Conservation (phyloP, 2,888 invertebrate species). For the Actias luna region DNA sequence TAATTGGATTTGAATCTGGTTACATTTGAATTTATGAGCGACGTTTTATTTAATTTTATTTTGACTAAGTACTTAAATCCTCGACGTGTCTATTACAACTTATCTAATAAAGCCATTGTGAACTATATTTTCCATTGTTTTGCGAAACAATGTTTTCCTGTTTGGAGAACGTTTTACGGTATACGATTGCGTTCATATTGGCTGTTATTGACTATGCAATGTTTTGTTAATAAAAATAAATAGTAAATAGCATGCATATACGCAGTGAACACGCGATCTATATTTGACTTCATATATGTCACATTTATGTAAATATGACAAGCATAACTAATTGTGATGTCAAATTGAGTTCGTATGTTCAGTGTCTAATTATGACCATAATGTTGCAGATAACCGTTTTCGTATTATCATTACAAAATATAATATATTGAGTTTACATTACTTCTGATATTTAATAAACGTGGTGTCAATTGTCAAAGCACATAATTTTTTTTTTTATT, state of each 20-base stretch:
- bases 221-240: background rate
- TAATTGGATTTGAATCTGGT: slow-evolving; percentile 51
- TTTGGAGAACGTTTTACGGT: background rate
- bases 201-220: background rate
- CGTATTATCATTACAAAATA: no score
- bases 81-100: slow-evolving; percentile 2
- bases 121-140: background rate
- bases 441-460: no score
- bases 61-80: background rate
- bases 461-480: no score
- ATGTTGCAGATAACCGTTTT: no score
- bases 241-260: background rate
- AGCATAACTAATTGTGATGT: no score
- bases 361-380: no score
- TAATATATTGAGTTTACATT: no score
- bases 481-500: no score
- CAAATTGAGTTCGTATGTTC: no score
- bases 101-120: background rate
- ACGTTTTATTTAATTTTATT: background rate
- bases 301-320: no score
- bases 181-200: background rate
- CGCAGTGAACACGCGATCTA: no score
- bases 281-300: no score
- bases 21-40: slow-evolving; percentile 20
- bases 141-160: background rate